phyloP scores from a whole-genome alignment of 30 jellyfish, hydroid and myxozoan species.

The Phacellophora camtschatica region DNA sequence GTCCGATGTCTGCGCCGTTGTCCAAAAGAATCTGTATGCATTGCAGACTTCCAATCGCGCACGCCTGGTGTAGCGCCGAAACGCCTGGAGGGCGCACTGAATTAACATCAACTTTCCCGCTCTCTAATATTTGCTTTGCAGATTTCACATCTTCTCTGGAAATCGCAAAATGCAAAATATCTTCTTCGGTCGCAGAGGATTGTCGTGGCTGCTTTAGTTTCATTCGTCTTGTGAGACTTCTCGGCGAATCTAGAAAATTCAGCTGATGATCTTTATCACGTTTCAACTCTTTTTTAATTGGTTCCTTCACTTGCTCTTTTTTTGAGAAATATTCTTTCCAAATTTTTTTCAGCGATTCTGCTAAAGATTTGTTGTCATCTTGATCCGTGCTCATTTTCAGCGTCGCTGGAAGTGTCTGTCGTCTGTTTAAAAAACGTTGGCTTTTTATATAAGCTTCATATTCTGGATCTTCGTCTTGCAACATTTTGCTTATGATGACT shows the following conservation, averaged over 20 bases:
- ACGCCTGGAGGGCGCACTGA: slow-evolving; percentile 80
- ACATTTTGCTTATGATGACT: not conserved
- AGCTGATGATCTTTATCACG: not conserved
- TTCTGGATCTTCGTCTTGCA: slow-evolving; percentile 22
- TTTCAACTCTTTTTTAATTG: not conserved
- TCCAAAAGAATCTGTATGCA: slow-evolving; percentile 50
- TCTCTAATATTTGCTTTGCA: slow-evolving; percentile 31
- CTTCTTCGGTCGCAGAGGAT: slow-evolving; percentile 71
- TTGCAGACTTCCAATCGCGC: slow-evolving; percentile 57
- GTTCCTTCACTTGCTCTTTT: slow-evolving; percentile 26
- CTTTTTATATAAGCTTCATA: slow-evolving; percentile 39
- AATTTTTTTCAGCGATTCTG: slow-evolving; percentile 40
- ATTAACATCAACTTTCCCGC: slow-evolving; percentile 58
- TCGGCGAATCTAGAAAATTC: slow-evolving; percentile 61
- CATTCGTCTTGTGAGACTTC: slow-evolving; percentile 36
- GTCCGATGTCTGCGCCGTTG: slow-evolving; percentile 51
- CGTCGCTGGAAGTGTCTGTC: slow-evolving; percentile 64
- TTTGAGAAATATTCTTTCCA: slow-evolving; percentile 57
- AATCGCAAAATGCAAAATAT: slow-evolving; percentile 62
- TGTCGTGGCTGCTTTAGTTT: slow-evolving; percentile 18
- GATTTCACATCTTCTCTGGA: slow-evolving; percentile 68
- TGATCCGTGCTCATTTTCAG: slow-evolving; percentile 19
- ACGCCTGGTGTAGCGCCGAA: slow-evolving; percentile 71
- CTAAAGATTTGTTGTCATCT: slow-evolving; percentile 25
- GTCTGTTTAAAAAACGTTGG: slow-evolving; percentile 43